Base-by-base conservation (phyloP, 1,140 invertebrate genomes). In the Drosophila melanica region DNA sequence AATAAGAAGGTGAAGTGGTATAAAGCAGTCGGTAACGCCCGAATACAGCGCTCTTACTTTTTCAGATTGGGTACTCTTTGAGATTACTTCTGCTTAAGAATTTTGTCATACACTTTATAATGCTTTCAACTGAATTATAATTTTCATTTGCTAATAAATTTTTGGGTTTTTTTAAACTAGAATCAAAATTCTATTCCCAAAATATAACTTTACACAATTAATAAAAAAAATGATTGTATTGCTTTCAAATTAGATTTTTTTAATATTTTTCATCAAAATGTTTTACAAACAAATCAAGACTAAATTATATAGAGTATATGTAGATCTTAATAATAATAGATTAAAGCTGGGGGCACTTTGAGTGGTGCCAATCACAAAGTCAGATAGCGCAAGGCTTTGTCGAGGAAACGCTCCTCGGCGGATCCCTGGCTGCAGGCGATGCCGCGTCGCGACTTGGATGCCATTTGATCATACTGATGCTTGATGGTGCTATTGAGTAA, bases 311-410 rank as follows among this genome's bases (percentile, higher is more conserved):
- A 30, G 33, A 8, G 30, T 9, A 35, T 18, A 1, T 3, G 1
- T 35, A 16, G 7, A 39, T 37, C 10, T n/a, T 44, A 65, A 35
- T 8, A 37, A 71, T 30, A 33, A 4, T 14, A 53, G 4, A 37
- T 35, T 62, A 75, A 65, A 65, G 54, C 45, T 53, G 27, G 8
- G 14, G 18, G 10, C 11, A 68, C 33, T 35, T 27, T 6, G 27
- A 7, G 27, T 7, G 6, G 27, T 7, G 27, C 27, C 27, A 27
- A 27, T 27, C 57, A 91, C 60, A 91, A 73, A n/a, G 90, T 91
- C n/a, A 91, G 48, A 41, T 85, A 91, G n/a, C 90, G 79, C 64
- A 91, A 45, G 4, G 90, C 90, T 45, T 79, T 91, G 51, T 90
- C 74, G 0, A 91, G 57, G 41, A 90, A 91, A 12, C 82, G 68